Evolutionary conservation across 2,888 invertebrate species (phyloP), one percentile per base, ranked within the genome.

Genomic region (Deilephila elpenor): DNA sequence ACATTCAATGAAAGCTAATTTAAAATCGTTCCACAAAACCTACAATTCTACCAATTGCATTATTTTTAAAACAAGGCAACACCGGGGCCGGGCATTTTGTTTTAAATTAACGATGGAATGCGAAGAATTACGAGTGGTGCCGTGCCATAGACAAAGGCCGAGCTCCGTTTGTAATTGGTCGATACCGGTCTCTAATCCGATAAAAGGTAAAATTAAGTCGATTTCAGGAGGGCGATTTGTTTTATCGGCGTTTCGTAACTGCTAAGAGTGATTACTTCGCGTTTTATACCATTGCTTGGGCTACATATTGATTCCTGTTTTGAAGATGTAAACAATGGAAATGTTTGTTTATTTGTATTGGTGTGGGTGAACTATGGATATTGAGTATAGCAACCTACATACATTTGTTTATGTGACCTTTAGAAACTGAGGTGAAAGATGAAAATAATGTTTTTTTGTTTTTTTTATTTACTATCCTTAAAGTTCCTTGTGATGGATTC

Each of bases 61-160:
- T 60, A 37, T 61, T 62, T 72, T 72, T 73, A 53, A 72, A 19
- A 44, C 20, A 44, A 53, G 62, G 25, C 73, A 73, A 71, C 73
- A 51, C 71, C 25, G 19, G 71, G 61, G 17, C 25, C 56, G 73
- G 78, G 85, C 88, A 82, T 90, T 92, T 92, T 92, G 91, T 91
- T 91, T 91, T 87, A 90, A 92, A 92, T 92, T 90, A 91, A 91
- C 90, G 90, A 81, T 81, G 87, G 86, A 87, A 89, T 88, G 84
- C 84, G 79, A 86, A 84, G 88, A 89, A 89, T 89, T 88, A 86
- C 86, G 82, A 79, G 74, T 75, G 70, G 64, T 74, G 76, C 72
- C 67, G 76, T 72, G 74, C 72, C 76, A 79, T 71, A 82, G 79
- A 80, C 79, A 79, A 78, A 79, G 76, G 77, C 73, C 74, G 56